These are phyloP conservation scores for Aleiodes sp. DNA, from an alignment of 1,140 invertebrate genomes.

Conservation along the genomic window DNA sequence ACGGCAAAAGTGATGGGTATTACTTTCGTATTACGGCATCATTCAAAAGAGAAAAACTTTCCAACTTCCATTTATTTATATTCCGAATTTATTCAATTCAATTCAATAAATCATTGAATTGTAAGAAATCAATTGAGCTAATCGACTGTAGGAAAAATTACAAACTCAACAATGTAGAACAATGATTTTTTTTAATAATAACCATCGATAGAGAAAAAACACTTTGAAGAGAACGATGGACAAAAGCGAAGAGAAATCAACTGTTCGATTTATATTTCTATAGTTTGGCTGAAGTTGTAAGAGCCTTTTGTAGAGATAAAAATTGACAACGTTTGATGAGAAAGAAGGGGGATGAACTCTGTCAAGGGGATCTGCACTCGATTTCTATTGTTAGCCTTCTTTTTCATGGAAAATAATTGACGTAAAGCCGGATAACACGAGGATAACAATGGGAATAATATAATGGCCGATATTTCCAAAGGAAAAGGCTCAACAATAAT, in stretches of 20 bases:
- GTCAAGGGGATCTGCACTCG: constrained; percentile 36
- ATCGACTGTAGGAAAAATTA: constrained; percentile 1
- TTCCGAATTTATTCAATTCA: too few species aligned
- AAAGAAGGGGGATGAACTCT: neutral
- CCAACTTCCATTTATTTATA: neutral
- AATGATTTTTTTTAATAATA: neutral
- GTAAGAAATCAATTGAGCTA: too few species aligned
- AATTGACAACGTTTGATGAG: neutral
- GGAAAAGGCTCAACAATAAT: neutral
- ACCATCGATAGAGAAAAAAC: neutral
- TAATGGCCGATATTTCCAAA: too few species aligned
- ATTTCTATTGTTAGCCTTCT: constrained; percentile 48
- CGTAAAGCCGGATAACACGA: constrained; percentile 31
- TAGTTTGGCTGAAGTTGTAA: neutral
- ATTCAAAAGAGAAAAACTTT: neutral
- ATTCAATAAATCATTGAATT: too few species aligned
- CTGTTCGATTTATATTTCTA: neutral
- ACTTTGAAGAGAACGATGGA: neutral
- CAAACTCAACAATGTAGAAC: constrained; percentile 11
- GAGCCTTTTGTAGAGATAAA: neutral
- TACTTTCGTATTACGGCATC: constrained; percentile 17
- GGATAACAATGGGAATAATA: constrained; percentile 43
- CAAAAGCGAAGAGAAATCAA: neutral
- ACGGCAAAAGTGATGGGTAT: neutral
- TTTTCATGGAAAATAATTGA: constrained; percentile 51